Conservation (phyloP, 1,140 invertebrate species). For the Bactericera cockerelli region DNA sequence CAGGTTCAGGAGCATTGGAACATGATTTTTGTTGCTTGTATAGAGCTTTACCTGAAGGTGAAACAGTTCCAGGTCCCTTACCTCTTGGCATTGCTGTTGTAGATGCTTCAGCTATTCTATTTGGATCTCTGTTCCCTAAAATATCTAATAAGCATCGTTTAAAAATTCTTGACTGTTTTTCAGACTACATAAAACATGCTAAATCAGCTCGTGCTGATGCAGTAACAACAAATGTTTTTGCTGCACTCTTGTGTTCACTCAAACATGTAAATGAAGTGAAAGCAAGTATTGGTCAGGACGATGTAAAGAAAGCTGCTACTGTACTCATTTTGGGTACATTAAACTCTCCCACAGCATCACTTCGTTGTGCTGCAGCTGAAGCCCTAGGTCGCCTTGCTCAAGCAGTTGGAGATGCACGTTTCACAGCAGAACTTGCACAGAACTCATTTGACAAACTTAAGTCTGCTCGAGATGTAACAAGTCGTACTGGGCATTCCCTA, state of each 20-base stretch:
- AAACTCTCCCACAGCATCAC: conserved; percentile 64
- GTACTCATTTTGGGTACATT: conserved; percentile 64
- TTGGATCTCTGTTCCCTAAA: conserved; percentile 83
- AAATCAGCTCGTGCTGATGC: conserved; percentile 85
- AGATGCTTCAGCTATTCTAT: conserved; percentile 81
- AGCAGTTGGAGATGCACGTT: conserved; percentile 66
- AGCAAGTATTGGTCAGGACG: conserved; percentile 69
- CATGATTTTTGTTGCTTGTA: conserved; percentile 89
- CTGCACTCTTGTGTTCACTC: conserved; percentile 75
- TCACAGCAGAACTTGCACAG: conserved; percentile 80
- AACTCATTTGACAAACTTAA: conserved; percentile 80
- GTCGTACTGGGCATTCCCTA: conserved; percentile 79
- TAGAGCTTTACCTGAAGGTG: conserved; percentile 41
- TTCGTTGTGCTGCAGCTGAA: conserved; percentile 75
- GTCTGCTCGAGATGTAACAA: conserved; percentile 71
- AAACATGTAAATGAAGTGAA: conserved; percentile 79
- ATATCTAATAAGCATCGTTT: conserved; percentile 89
- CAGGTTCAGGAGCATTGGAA: conserved; percentile 87
- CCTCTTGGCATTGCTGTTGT: conserved; percentile 94
- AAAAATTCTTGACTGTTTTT: conserved; percentile 94
- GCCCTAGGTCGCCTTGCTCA: conserved; percentile 78
- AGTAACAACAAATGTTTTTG: conserved; percentile 93
- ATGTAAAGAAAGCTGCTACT: conserved; percentile 72
- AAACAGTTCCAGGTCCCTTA: conserved; percentile 61
- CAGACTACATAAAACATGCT: conserved; percentile 82